A percentile compares a stretch with the other conserved stretches of the same genome.
phyloP scores from a whole-genome alignment of 2,113 vertebrate genomes.

The Urocolius indicus region DNA sequence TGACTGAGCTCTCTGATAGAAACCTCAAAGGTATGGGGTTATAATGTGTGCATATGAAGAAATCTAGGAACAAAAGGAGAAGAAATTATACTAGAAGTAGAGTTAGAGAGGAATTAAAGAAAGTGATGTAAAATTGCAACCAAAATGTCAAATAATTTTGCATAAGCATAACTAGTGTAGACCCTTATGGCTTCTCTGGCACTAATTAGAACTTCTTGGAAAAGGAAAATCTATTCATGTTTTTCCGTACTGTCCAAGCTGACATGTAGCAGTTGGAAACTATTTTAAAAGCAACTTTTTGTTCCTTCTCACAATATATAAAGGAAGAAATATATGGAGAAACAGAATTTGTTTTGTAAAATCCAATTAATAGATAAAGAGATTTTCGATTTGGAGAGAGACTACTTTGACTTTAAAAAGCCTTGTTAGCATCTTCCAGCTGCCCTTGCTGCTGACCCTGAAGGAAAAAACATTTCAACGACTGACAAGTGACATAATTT shows the following conservation, averaged over 20 bases:
- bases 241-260: background rate
- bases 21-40: background rate
- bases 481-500: background rate
- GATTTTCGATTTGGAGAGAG: conserved; percentile 10
- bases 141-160: background rate
- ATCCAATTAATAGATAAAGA: conserved; percentile 1
- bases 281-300: background rate
- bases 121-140: background rate
- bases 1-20: background rate
- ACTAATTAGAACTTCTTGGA: background rate
- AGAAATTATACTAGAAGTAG: background rate
- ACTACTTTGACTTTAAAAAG: background rate
- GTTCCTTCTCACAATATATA: background rate
- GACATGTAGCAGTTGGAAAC: background rate
- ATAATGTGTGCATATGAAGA: background rate
- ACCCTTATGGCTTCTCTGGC: background rate
- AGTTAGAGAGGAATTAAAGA: background rate
- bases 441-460: background rate
- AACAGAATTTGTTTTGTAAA: background rate
- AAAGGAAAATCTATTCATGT: background rate
- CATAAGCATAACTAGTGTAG: background rate
- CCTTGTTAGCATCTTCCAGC: conserved; percentile 8
- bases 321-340: background rate
- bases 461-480: conserved; percentile 2
- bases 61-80: background rate